Conservation (phyloP, 2,113 vertebrate genomes). For the Capreolus pygargus region DNA sequence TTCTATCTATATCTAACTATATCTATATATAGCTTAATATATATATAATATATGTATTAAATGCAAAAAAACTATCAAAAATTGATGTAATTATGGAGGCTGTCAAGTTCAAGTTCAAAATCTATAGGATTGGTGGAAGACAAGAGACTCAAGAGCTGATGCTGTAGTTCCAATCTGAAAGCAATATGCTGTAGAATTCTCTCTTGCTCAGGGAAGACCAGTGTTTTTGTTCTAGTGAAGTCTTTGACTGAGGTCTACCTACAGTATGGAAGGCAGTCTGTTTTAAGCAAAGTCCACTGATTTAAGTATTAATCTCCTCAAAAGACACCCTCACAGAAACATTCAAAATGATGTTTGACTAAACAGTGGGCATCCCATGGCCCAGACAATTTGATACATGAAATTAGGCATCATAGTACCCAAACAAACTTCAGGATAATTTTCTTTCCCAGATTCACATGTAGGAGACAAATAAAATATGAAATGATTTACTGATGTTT, state of each 20-base stretch:
- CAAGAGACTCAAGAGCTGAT: neutral
- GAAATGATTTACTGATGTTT: neutral
- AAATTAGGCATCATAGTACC: neutral
- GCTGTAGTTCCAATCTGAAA: neutral
- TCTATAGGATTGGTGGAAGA: neutral
- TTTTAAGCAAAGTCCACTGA: neutral
- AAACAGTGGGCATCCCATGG: too few species aligned
- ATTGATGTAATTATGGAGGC: neutral
- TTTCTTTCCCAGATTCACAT: neutral
- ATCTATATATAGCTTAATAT: neutral
- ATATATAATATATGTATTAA: neutral
- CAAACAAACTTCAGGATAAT: neutral
- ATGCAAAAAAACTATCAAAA: neutral
- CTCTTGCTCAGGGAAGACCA: neutral
- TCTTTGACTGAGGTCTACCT: neutral
- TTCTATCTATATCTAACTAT: neutral
- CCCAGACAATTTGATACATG: neutral
- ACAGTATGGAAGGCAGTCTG: neutral
- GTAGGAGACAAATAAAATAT: neutral
- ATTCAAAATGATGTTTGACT: neutral
- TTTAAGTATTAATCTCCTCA: neutral
- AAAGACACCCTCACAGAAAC: neutral
- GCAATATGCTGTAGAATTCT: neutral
- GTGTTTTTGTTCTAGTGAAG: neutral
- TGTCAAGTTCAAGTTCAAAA: neutral